phyloP scores from a whole-genome alignment of 1,140 invertebrate genomes.

The Acromyrmex echinatior region DNA sequence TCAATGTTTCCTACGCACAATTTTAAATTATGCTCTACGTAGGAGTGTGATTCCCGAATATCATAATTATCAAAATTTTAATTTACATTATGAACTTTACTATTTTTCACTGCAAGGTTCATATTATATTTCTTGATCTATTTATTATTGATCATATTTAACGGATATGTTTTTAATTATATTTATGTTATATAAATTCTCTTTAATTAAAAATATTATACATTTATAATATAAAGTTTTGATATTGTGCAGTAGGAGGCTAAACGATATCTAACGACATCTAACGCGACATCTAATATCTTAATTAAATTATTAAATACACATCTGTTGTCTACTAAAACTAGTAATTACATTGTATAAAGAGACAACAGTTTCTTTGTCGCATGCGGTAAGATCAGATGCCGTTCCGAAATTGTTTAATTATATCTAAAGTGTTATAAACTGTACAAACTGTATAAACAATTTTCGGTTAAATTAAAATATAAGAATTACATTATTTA shows the following conservation, averaged over 20 bases:
- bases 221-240: not conserved
- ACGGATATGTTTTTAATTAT: too few relatives aligned
- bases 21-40: not conserved
- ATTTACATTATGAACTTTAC: not conserved
- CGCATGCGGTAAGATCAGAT: not conserved
- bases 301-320: conserved; percentile 19
- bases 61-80: not conserved
- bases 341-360: not conserved
- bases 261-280: conserved; percentile 9
- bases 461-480: conserved; percentile 12
- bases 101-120: not conserved
- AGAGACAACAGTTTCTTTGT: conserved; percentile 8
- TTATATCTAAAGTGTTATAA: not conserved
- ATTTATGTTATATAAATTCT: too few relatives aligned
- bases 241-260: not conserved
- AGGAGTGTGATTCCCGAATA: not conserved
- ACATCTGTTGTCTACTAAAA: conserved; percentile 1
- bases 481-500: not conserved
- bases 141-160: too few relatives aligned
- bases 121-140: not conserved
- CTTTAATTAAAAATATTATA: too few relatives aligned
- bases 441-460: not conserved
- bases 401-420: not conserved
- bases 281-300: not conserved
- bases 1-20: not conserved